phyloP scores from a whole-genome alignment of 2,797 vertebrate genomes.

The Xerus rutilus region DNA sequence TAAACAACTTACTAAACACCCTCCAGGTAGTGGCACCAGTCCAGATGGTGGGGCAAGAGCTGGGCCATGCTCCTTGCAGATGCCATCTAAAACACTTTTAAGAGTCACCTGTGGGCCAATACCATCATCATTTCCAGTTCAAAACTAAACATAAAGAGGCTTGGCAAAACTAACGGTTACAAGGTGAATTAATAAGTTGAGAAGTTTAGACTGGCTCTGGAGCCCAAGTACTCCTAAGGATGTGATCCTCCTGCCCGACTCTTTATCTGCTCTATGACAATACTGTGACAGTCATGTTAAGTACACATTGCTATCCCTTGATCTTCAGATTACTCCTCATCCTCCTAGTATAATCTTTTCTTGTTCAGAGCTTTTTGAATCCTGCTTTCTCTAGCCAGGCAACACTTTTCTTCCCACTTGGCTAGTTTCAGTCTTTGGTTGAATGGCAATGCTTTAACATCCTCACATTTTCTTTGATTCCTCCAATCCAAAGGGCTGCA shows the following conservation, averaged over 20 bases:
- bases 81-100: neutral
- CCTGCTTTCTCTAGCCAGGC: neutral
- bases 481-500: neutral
- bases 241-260: neutral
- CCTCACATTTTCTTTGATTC: neutral
- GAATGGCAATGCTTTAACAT: neutral
- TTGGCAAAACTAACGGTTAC: neutral
- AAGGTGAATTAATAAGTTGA: neutral
- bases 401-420: neutral
- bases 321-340: neutral
- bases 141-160: neutral
- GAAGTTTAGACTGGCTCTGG: neutral
- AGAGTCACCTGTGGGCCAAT: neutral
- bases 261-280: fast-evolving
- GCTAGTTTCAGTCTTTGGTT: neutral
- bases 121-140: neutral
- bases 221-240: neutral
- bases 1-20: neutral
- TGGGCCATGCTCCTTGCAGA: fast-evolving
- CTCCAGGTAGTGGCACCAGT: neutral
- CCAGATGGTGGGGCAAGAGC: neutral
- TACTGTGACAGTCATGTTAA: neutral
- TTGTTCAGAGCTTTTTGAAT: neutral
- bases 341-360: neutral
- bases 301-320: neutral